Conservation (phyloP, 1,140 invertebrate species). For the Conus betulinus region DNA sequence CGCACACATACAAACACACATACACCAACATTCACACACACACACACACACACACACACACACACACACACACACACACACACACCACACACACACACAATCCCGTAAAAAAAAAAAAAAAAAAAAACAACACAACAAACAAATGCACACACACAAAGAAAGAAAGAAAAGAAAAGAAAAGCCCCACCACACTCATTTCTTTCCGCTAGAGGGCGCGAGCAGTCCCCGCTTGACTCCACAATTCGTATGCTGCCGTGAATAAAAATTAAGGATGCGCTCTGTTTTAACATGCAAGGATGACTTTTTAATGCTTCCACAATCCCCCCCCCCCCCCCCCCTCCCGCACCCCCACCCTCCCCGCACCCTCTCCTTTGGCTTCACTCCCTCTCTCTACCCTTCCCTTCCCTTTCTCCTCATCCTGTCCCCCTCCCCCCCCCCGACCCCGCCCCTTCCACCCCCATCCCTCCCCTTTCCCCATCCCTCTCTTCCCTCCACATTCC, state of each 20-base stretch:
- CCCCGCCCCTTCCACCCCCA: neutral
- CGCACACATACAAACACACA: too few species aligned
- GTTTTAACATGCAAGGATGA: constrained; percentile 2
- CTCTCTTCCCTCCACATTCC: neutral
- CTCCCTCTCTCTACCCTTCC: neutral
- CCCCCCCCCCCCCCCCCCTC: neutral
- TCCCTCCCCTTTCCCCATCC: neutral
- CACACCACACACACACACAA: too few species aligned
- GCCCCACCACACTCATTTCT: neutral
- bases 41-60: too few species aligned
- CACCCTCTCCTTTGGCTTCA: neutral
- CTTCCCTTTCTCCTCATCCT: neutral
- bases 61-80: too few species aligned
- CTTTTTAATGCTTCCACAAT: constrained; percentile 1
- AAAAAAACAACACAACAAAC: neutral
- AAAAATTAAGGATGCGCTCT: constrained; percentile 24
- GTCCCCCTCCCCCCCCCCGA: neutral
- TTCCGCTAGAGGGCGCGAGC: neutral
- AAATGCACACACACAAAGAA: neutral
- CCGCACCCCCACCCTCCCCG: neutral
- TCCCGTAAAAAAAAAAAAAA: neutral
- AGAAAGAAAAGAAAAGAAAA: neutral
- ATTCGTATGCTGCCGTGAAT: constrained; percentile 26
- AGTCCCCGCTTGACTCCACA: constrained; percentile 12
- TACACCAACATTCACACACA: too few species aligned